Base-by-base conservation (phyloP, 2,797 vertebrate genomes). In the Paguma larvata region DNA sequence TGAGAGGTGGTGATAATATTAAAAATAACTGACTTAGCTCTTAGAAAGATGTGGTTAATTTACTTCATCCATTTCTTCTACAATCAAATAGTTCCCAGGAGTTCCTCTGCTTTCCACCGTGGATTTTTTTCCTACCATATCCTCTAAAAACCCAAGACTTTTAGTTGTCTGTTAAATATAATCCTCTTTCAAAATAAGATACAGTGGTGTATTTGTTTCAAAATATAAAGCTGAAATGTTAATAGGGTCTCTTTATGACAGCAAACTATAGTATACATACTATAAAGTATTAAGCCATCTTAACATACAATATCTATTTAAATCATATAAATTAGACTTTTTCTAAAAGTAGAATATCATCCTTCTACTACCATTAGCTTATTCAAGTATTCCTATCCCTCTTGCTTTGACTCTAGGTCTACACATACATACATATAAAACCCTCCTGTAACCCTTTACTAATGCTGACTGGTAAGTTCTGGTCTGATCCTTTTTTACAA, bases 11-110 rank as follows among this genome's bases (percentile, higher is more conserved):
- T 82, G 19, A 44, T 59, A 83, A 86, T 91, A 97, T 89, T 94
- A 85, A 94, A 91, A 89, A 89, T 88, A 94, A 80, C 84, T 91
- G 84, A 89, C 89, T 75, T 93, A 59, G 48, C 79, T 97, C 73
- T 93, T 94, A 9, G 89, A 89, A 93, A 93, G 19, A 80, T 91
- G 13, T 34, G 34, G 95, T 93, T 95, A 68, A 73, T 94, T 95
- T 96, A 72, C 67, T 94, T 95, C 46, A 82, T 93, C 41, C 14
- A 53, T 91, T 97, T 95, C 34, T 93, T 53, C 48, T 93, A 25
- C 34, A 63, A 27, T 91, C 62, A 94, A 78, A 78, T 83, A 72
- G 73, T 78, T 93, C 91, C 78, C 32, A 53, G 51, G 77, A 96
- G 65, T 90, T 96, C 65, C 72, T 93, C 34, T 96, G 25, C 63